Percentiles rank a stretch among this genome's conserved stretches.
phyloP scores from a whole-genome alignment of 2,113 vertebrate genomes.

The Odocoileus virginianus region DNA sequence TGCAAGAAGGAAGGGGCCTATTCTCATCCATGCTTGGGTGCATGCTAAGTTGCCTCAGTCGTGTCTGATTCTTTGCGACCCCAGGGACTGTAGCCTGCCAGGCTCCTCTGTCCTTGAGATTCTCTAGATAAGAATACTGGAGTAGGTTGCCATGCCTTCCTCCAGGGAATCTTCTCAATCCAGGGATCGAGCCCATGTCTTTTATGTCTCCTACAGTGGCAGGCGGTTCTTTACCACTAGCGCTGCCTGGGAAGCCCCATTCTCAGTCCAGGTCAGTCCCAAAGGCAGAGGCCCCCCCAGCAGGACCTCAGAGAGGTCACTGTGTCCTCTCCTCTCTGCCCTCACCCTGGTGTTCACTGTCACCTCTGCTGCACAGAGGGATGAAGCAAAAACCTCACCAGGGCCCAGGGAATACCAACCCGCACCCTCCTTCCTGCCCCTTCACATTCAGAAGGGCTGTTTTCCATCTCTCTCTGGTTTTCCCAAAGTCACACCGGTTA shows the following conservation, averaged over 20 bases:
- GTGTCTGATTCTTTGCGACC: not conserved
- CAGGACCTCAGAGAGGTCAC: rapidly evolving
- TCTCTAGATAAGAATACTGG: not conserved
- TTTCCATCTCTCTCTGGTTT: not conserved
- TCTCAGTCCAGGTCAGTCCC: not conserved
- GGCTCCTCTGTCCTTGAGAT: not conserved
- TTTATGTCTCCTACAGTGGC: not conserved
- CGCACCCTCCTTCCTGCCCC: not conserved
- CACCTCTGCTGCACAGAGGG: not conserved
- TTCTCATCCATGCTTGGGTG: not conserved
- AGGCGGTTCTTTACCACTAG: not conserved
- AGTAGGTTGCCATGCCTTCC: not conserved
- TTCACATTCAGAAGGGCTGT: not conserved
- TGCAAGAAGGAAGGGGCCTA: not conserved
- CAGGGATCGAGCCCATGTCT: not conserved
- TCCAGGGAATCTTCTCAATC: not conserved
- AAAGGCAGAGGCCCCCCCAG: not conserved
- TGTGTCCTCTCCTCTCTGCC: not conserved
- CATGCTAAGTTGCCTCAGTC: not conserved
- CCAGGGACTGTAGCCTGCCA: not conserved
- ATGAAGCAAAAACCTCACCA: not conserved
- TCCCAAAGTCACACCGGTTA: not conserved
- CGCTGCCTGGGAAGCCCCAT: not conserved
- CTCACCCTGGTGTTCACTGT: not conserved
- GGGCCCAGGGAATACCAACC: not conserved